These are phyloP conservation scores for Thaleichthys pacificus DNA, from an alignment of 2,797 vertebrate genomes.

Conservation along the genomic window DNA sequence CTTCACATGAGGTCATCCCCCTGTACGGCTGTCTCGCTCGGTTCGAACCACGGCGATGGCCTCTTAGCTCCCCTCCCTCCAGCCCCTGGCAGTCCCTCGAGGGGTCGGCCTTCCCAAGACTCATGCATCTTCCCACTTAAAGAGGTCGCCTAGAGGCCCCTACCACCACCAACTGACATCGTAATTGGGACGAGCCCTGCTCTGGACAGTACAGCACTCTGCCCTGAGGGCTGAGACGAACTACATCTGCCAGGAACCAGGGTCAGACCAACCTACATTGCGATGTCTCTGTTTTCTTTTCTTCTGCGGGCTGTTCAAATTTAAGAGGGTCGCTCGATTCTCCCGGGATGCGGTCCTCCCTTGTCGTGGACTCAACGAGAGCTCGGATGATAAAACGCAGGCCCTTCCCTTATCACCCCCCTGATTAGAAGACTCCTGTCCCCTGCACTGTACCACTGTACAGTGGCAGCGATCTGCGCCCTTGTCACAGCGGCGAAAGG, in stretches of 20 bases:
- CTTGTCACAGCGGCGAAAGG: conserved; percentile 13
- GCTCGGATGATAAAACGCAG: no score
- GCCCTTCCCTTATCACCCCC: no score
- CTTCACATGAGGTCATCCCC: no score
- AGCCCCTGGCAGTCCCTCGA: conserved; percentile 7
- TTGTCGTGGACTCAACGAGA: no score
- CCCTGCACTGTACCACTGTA: background rate
- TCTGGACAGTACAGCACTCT: conserved; percentile 19
- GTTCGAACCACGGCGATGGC: background rate
- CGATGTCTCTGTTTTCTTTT: background rate
- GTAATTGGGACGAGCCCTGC: conserved; percentile 19
- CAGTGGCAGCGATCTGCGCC: background rate
- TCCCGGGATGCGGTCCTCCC: no score
- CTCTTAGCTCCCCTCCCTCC: conserved; percentile 3
- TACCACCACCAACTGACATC: conserved; percentile 9
- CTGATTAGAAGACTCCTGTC: no score
- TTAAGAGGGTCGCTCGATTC: no score
- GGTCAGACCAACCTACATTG: background rate
- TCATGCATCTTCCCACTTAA: conserved; percentile 11
- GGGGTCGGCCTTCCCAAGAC: background rate
- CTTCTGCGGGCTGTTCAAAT: no score
- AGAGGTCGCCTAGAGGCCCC: conserved; percentile 9
- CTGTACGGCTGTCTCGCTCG: no score
- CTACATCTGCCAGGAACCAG: conserved; percentile 5
- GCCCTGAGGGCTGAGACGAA: conserved; percentile 16